Evolutionary conservation across 2,113 vertebrate species (phyloP).

Genomic region (Myrmecophaga tridactyla): DNA sequence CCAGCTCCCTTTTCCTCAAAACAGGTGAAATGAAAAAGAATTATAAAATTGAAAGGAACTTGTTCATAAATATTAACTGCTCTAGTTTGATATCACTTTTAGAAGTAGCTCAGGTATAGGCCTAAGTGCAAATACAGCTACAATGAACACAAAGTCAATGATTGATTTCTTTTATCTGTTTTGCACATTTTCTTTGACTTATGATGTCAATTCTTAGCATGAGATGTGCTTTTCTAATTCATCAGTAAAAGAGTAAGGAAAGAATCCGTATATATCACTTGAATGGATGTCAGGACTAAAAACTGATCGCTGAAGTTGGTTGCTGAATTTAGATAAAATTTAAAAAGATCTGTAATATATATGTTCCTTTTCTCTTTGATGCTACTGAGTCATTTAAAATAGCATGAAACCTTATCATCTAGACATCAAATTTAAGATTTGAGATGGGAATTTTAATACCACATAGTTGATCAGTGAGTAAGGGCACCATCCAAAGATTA

Average conservation of each 20-base stretch:
- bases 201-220: not conserved
- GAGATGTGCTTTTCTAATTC: not conserved
- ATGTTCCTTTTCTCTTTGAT: not conserved
- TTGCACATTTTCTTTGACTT: not conserved
- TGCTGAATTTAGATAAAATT: not conserved
- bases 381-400: not conserved
- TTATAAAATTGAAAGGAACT: not conserved
- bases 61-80: not conserved
- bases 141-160: not conserved
- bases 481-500: not conserved
- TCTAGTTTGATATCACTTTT: not conserved
- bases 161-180: not conserved
- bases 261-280: not conserved
- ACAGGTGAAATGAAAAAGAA: not conserved
- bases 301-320: not conserved
- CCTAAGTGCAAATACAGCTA: not conserved
- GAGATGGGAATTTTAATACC: not conserved
- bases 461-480: not conserved
- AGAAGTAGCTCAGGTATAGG: not conserved
- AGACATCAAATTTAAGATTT: not conserved
- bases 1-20: not conserved
- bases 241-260: not conserved
- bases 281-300: not conserved
- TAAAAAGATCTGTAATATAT: not conserved
- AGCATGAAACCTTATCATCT: not conserved